These are phyloP conservation scores for Halcyon smyrnensis DNA, from an alignment of 2,797 vertebrate species.

Conservation along the genomic window DNA sequence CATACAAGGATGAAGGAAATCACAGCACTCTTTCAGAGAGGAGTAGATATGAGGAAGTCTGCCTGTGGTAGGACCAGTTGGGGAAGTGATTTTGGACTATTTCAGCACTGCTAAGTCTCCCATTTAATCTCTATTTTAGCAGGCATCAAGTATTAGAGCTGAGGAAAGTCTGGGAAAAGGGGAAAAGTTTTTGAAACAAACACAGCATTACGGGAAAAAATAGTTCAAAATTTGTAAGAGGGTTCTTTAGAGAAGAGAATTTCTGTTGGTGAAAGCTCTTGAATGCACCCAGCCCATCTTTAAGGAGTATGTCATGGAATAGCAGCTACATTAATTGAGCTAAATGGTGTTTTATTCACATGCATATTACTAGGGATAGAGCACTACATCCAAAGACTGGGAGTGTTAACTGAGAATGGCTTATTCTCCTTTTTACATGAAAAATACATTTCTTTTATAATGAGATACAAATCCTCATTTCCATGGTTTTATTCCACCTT, in stretches of 20 bases:
- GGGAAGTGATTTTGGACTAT: background rate
- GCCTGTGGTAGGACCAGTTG: background rate
- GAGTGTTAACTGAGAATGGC: background rate
- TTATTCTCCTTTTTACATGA: background rate
- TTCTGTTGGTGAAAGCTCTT: background rate
- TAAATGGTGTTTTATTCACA: conserved; percentile 17
- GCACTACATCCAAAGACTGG: background rate
- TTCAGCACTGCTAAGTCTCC: background rate
- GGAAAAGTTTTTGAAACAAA: background rate
- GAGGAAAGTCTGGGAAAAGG: background rate
- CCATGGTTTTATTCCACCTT: background rate
- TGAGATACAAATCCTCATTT: conserved; percentile 33
- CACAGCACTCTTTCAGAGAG: background rate
- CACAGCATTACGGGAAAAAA: background rate
- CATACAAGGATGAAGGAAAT: background rate
- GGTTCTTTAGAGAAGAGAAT: background rate
- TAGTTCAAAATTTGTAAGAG: background rate
- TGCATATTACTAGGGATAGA: background rate
- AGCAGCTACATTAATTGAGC: background rate
- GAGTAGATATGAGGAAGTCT: background rate
- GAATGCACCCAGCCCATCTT: background rate
- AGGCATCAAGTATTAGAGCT: background rate
- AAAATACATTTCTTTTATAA: background rate
- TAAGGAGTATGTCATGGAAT: background rate
- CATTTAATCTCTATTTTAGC: background rate